Percentiles rank a stretch among this genome's conserved stretches.
These are phyloP conservation scores for Rhynchopsitta pachyrhyncha DNA, from an alignment of 2,113 vertebrate genomes.

Conservation along the genomic window DNA sequence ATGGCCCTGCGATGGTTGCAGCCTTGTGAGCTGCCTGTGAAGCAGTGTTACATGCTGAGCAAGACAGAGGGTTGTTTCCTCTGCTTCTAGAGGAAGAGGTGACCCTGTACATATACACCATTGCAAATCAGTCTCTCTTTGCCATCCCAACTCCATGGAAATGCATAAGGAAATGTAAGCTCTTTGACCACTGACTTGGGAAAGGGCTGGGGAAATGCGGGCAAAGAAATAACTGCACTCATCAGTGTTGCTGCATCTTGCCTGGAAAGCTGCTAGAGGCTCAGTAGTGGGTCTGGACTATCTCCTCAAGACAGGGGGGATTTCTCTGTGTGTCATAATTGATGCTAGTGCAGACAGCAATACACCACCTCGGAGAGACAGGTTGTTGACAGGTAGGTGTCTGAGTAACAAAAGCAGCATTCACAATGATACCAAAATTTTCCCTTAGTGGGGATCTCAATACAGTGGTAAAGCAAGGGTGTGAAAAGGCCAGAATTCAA, in stretches of 20 bases:
- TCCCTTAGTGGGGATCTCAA: background rate
- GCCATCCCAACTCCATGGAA: accelerated
- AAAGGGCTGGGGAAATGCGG: background rate
- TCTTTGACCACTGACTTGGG: background rate
- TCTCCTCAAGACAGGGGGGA: background rate
- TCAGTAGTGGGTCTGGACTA: background rate
- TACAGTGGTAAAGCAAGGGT: background rate
- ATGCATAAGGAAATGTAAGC: accelerated
- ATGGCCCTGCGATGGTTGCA: background rate
- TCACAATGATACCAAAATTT: background rate
- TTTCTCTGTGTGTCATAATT: background rate
- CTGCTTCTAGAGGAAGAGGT: background rate
- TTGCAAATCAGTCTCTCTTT: background rate
- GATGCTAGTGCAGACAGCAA: background rate
- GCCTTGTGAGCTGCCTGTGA: background rate
- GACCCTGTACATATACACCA: background rate
- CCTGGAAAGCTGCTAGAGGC: background rate
- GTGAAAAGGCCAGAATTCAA: background rate
- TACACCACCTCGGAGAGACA: background rate
- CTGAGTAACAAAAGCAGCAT: background rate
- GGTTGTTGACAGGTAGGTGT: background rate
- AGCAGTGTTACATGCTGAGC: background rate
- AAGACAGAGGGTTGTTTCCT: background rate
- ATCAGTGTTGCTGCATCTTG: background rate
- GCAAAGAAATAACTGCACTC: background rate